Evolutionary conservation across 23 tunicate genomes (phyloP), one percentile per base, ranked within the genome.

Genomic region (Halocynthia roretzi): DNA sequence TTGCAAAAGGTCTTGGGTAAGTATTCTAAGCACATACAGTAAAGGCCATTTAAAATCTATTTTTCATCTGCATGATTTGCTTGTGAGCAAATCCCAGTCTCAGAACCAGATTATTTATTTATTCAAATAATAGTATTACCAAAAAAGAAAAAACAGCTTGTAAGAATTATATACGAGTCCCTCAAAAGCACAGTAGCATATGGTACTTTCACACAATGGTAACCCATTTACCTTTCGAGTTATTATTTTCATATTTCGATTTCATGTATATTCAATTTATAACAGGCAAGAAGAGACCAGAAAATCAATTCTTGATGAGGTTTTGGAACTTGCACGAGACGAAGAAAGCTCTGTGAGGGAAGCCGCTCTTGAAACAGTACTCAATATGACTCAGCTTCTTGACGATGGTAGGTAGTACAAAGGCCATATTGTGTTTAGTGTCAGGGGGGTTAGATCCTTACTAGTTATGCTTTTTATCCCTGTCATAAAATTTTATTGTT

Each of bases 281-380:
- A 15, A 23, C 52, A 86, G 93, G 18, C 57, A 82, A 19, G 83
- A 80, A 44, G 89, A 89, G 21, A 83, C 96, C 40, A 55, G 70
- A 22, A 56, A 76, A 71, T 76, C 68, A 14, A 80, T 89, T 68
- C 75, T 89, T 31, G 88, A 83, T 12, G 96, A 89, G 68, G 86
- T 84, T 22, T 21, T 89, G 66, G 96, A 89, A 54, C 85, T 89
- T 5, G 88, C 88, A 20, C 78, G 67, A 14, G 96, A 89, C 71
- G 96, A 89, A 61, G 96, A 89, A 72, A 80, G 63, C n/a, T 80
- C 74, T 70, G 96, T 89, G 53, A 82, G 96, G 11, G 88, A 81
- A 58, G 88, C 96, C 21, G 96, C 96, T 8, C 48, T 89, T 48
- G 88, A 89, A 66, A 73, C 89, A 69, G 74, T 83, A 9, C 85